Evolutionary conservation across 2,113 vertebrate species (phyloP), one percentile per base, ranked within the genome.

Genomic region (Phyllostomus hastatus): DNA sequence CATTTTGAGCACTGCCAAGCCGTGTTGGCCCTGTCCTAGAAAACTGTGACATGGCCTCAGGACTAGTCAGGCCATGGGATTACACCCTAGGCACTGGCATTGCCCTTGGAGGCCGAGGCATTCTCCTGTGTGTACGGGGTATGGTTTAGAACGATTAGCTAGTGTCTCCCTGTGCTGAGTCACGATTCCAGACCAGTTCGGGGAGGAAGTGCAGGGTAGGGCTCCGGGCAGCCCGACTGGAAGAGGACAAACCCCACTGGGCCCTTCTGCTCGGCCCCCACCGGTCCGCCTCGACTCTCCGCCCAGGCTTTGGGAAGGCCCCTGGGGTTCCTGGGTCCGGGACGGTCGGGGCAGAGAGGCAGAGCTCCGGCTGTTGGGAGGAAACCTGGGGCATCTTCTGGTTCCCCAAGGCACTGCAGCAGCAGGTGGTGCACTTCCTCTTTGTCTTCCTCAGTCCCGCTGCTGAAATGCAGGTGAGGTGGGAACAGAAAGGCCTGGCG

Each of bases 211-310:
- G 38, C 52, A 35, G 7, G 7, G 3, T 35, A 66, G 64, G 48
- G 57, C 70, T 41, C 1, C 16, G 66, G 38, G 90, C 4, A 26
- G 12, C 0, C 0, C 16, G 1, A 31, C 6, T 52, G 26, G 28
- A 80, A 3, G 22, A 93, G 87, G 38, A 17, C 15, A 20, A 94
- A n/a, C 33, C 46, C 54, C 69, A 4, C 52, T 22, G 64, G 43
- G 41, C 9, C 26, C 52, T 75, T 57, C 22, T 43, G 4, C 66
- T 82, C 12, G 2, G 72, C 69, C 41, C 64, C 26, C 33, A n/a
- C 12, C 28, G 93, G 19, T 57, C 54, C 54, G 67, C 12, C 50
- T 81, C 66, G 24, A 9, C 24, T 31, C 1, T 0, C 52, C 59
- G 76, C 92, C 33, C 48, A 43, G 59, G 14, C 41, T 33, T 94